A percentile compares a stretch with the other conserved stretches of the same genome.
Evolutionary conservation across 2,888 invertebrate genomes (phyloP).

Genomic region (Bombylius major): DNA sequence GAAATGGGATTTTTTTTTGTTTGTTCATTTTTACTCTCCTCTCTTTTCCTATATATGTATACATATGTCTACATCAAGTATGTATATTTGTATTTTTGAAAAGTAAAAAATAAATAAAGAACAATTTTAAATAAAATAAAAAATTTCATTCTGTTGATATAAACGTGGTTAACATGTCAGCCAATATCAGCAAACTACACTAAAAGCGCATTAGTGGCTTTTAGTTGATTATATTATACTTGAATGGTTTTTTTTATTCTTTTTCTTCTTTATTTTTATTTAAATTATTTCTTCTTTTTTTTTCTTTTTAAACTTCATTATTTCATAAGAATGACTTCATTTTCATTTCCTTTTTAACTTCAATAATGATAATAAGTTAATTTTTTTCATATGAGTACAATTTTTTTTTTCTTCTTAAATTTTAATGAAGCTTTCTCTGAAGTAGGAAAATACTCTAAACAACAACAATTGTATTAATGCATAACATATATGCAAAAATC

Average conservation of each 20-base stretch:
- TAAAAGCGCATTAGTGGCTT: conserved; percentile 38
- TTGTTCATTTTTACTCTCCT: neutral
- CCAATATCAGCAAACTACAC: conserved; percentile 35
- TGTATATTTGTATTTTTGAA: too few relatives aligned
- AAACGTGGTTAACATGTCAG: neutral
- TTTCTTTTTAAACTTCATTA: neutral
- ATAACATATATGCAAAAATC: too few relatives aligned
- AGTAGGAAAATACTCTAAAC: too few relatives aligned
- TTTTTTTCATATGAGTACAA: too few relatives aligned
- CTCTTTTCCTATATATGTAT: neutral
- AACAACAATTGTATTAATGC: too few relatives aligned
- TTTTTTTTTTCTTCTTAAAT: too few relatives aligned
- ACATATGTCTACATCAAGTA: too few relatives aligned
- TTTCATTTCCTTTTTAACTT: neutral
- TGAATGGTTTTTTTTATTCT: too few relatives aligned
- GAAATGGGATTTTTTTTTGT: neutral
- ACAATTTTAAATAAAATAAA: too few relatives aligned
- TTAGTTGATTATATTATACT: neutral
- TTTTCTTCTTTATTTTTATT: neutral
- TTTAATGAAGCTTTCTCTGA: too few relatives aligned
- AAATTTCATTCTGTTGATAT: neutral
- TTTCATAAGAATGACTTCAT: neutral
- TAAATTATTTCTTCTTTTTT: neutral
- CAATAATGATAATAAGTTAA: too few relatives aligned
- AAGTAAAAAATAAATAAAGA: too few relatives aligned